Percentiles rank a stretch among this genome's conserved stretches.
These are phyloP conservation scores for Trachelus tabidus DNA, from an alignment of 2,888 invertebrate species.

Conservation along the genomic window DNA sequence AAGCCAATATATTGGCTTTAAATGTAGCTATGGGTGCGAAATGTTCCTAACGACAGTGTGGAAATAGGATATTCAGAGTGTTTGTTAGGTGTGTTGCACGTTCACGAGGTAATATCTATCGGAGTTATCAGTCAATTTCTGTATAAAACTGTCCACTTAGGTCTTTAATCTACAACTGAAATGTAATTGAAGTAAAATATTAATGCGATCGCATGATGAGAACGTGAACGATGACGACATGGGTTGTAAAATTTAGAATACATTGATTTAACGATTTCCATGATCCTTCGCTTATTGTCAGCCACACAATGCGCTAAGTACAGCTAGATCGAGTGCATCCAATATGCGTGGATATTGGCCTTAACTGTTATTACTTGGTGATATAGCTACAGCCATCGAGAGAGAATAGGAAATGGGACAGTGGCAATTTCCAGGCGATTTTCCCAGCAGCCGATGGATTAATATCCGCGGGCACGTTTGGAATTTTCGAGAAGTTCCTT, in stretches of 20 bases:
- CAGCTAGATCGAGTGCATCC: background rate
- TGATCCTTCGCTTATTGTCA: background rate
- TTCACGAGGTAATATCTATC: background rate
- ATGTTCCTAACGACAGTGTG: background rate
- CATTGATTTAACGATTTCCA: background rate
- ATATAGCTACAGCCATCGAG: background rate
- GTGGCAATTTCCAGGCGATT: background rate
- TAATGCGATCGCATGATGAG: background rate
- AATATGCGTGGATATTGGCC: background rate
- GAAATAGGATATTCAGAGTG: background rate
- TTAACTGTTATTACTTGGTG: background rate
- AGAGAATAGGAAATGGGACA: background rate
- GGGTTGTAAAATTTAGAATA: background rate
- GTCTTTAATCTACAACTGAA: background rate
- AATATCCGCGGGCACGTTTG: background rate
- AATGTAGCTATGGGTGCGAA: background rate
- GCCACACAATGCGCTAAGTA: background rate
- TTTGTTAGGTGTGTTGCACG: background rate
- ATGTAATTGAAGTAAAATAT: background rate
- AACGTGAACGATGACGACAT: background rate
- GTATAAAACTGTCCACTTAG: background rate
- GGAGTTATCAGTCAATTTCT: background rate
- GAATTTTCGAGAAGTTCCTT: background rate
- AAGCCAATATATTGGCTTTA: background rate
- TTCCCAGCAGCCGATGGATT: background rate